phyloP scores from a whole-genome alignment of 2,113 vertebrate genomes.

The Heptranchias perlo region DNA sequence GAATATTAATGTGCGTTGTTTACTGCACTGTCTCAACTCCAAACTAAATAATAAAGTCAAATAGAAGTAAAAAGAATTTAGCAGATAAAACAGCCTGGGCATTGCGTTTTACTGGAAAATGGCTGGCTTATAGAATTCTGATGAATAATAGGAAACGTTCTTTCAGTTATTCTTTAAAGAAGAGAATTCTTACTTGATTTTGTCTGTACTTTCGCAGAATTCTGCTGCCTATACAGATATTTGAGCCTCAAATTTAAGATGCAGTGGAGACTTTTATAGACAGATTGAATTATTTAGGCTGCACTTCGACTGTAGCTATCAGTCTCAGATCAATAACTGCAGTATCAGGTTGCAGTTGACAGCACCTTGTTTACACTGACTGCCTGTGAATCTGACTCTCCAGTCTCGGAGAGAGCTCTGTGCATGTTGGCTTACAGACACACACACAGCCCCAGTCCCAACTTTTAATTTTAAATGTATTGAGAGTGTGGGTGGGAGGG shows the following conservation, averaged over 20 bases:
- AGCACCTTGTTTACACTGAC: not conserved
- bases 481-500: not conserved
- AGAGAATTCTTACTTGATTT: not conserved
- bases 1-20: not conserved
- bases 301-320: not conserved
- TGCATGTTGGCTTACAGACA: not conserved
- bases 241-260: not conserved
- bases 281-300: constrained; percentile 9
- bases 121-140: not conserved
- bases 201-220: not conserved
- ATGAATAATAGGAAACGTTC: not conserved
- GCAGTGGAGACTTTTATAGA: not conserved
- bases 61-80: not conserved
- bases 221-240: not conserved
- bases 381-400: not conserved
- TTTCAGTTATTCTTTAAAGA: not conserved
- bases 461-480: not conserved
- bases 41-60: not conserved
- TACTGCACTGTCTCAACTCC: not conserved
- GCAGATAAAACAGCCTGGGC: not conserved
- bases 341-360: not conserved
- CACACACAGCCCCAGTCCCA: not conserved
- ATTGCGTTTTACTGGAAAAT: not conserved
- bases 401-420: not conserved
- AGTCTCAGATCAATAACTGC: not conserved